phyloP scores from a whole-genome alignment of 2,113 vertebrate genomes.

The Fukomys damarensis region DNA sequence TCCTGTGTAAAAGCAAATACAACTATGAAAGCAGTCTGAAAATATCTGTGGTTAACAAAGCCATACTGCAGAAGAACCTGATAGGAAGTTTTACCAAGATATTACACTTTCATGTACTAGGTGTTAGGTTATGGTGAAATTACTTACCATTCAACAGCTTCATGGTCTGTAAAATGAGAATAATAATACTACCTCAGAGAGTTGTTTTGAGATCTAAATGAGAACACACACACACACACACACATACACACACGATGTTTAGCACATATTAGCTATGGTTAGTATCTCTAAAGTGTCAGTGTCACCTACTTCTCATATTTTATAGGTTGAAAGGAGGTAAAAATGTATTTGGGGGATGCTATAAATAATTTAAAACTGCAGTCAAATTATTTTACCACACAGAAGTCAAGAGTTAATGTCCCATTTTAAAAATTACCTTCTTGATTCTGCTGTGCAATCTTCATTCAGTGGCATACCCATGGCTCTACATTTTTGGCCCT shows the following conservation, averaged over 20 bases:
- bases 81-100: fast-evolving
- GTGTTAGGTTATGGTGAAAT: not conserved
- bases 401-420: not conserved
- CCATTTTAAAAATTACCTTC: not conserved
- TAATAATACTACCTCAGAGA: not conserved
- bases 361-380: not conserved
- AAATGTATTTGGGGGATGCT: not conserved
- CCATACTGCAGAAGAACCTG: not conserved
- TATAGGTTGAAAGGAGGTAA: not conserved
- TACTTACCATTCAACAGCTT: not conserved
- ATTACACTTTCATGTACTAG: not conserved
- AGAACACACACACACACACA: not conserved
- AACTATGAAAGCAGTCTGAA: not conserved
- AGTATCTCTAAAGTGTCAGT: not conserved
- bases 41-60: not conserved
- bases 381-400: not conserved
- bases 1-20: not conserved
- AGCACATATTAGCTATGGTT: not conserved
- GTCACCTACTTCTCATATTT: not conserved
- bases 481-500: not conserved
- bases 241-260: not conserved
- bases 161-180: not conserved
- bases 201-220: not conserved
- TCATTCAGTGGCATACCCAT: not conserved
- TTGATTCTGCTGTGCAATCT: not conserved